Conservation (phyloP, 1,140 invertebrate species). For the Drosophila bocki region DNA sequence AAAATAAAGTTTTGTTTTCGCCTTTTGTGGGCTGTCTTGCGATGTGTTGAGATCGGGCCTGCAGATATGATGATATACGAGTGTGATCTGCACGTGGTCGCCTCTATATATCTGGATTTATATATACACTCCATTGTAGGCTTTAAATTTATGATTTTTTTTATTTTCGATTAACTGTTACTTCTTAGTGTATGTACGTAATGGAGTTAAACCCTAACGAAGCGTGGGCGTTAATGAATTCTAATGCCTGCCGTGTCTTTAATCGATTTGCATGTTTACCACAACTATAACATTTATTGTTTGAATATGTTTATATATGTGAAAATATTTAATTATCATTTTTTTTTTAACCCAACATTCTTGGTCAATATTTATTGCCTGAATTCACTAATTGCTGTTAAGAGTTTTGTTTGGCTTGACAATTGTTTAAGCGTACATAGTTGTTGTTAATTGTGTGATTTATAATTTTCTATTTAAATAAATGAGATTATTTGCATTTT, state of each 20-base stretch:
- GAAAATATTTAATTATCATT: slow-evolving; percentile 15
- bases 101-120: background rate
- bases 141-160: slow-evolving; percentile 13
- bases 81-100: slow-evolving; percentile 44
- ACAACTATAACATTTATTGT: slow-evolving; percentile 29
- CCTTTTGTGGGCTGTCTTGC: slow-evolving; percentile 37
- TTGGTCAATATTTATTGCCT: slow-evolving; percentile 8
- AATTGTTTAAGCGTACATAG: slow-evolving; percentile 1
- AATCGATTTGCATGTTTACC: slow-evolving; percentile 42
- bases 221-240: slow-evolving; percentile 29
- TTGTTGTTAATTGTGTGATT: background rate
- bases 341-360: background rate
- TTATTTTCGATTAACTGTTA: background rate
- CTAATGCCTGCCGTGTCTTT: slow-evolving; percentile 17
- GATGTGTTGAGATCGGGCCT: slow-evolving; percentile 50
- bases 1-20: slow-evolving; percentile 44
- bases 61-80: slow-evolving; percentile 48
- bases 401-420: background rate
- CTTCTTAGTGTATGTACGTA: background rate
- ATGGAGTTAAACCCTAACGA: slow-evolving; percentile 7
- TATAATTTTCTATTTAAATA: background rate
- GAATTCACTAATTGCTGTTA: slow-evolving; percentile 6
- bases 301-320: slow-evolving; percentile 24
- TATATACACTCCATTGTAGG: slow-evolving; percentile 14
- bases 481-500: background rate